These are phyloP conservation scores for Ailuropoda melanoleuca DNA, from an alignment of 2,113 vertebrate genomes.

Conservation along the genomic window DNA sequence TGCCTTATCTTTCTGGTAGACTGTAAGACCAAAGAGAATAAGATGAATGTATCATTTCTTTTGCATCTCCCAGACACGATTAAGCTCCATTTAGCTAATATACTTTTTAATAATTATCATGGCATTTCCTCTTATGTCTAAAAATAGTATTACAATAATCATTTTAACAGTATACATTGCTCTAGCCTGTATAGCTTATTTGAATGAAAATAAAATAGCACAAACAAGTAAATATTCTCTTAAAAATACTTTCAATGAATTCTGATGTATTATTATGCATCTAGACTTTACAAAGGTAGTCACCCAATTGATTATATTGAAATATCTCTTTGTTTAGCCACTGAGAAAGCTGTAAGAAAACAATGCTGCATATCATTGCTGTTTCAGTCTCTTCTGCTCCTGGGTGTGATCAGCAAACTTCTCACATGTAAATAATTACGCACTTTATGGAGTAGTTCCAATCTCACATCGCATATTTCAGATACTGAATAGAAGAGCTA, in stretches of 20 bases:
- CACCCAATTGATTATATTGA: background rate
- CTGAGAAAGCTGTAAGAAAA: background rate
- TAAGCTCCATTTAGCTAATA: background rate
- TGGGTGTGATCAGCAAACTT: background rate
- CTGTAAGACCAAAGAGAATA: background rate
- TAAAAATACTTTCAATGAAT: background rate
- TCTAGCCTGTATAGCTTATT: constrained; percentile 2
- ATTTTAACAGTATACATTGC: constrained; percentile 1
- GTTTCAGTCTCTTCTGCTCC: background rate
- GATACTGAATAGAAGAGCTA: background rate
- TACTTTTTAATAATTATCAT: constrained; percentile 34
- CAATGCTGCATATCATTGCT: background rate
- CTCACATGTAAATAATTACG: background rate
- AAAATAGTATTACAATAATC: constrained; percentile 27
- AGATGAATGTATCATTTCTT: background rate
- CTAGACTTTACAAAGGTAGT: background rate
- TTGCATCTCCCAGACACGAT: background rate
- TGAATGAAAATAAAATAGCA: constrained; percentile 1
- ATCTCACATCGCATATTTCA: background rate
- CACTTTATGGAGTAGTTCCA: background rate
- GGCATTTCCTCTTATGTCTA: constrained; percentile 35
- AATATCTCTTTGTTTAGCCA: background rate
- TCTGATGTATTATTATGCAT: background rate
- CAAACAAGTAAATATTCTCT: background rate
- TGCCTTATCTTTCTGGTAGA: background rate